A percentile compares a stretch with the other conserved stretches of the same genome.
These are phyloP conservation scores for Elysia crispata DNA, from an alignment of 2,888 invertebrate species.

Conservation along the genomic window DNA sequence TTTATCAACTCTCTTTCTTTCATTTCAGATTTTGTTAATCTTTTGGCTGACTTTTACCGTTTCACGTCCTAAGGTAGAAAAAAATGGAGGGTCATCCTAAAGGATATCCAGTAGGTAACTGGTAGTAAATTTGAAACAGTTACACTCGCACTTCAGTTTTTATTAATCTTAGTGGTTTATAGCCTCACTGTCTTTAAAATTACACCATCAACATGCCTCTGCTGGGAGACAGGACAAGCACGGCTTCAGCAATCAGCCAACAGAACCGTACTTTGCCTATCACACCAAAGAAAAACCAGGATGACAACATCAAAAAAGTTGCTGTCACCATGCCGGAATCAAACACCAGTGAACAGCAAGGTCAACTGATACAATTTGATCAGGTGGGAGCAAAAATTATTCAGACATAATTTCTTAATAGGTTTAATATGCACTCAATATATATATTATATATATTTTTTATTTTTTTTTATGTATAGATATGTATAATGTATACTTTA, in stretches of 20 bases:
- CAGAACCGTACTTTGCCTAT: slow-evolving; percentile 38
- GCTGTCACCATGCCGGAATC: slow-evolving; percentile 69
- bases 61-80: too few relatives aligned
- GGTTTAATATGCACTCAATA: background rate
- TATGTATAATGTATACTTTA: background rate
- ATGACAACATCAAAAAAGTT: slow-evolving; percentile 70
- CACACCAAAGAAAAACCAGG: slow-evolving; percentile 53
- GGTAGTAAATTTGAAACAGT: too few relatives aligned
- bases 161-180: too few relatives aligned
- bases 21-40: too few relatives aligned
- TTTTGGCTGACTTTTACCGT: too few relatives aligned
- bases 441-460: background rate
- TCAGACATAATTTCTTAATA: too few relatives aligned
- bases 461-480: slow-evolving; percentile 14
- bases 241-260: background rate
- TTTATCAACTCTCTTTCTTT: too few relatives aligned
- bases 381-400: slow-evolving; percentile 58
- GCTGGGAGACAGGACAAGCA: background rate
- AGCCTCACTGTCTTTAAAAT: too few relatives aligned
- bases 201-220: too few relatives aligned
- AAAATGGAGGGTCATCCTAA: too few relatives aligned
- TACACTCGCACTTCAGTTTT: too few relatives aligned
- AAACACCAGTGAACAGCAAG: slow-evolving; percentile 52
- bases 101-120: too few relatives aligned
- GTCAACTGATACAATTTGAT: slow-evolving; percentile 71